These are phyloP conservation scores for Vireo altiloquus DNA, from an alignment of 2,113 vertebrate genomes.

Conservation along the genomic window DNA sequence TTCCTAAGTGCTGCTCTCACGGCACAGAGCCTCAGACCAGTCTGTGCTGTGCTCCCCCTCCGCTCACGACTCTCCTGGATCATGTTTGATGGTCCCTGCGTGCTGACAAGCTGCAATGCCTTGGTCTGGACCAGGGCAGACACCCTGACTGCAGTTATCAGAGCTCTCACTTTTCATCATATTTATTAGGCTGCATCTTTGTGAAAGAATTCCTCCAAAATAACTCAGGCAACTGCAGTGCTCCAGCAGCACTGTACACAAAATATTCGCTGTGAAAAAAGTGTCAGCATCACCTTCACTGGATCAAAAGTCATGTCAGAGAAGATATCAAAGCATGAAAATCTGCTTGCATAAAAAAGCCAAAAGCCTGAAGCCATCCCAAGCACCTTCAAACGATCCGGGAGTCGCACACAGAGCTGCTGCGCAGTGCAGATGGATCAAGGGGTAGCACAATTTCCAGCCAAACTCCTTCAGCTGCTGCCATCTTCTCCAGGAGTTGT, in stretches of 20 bases:
- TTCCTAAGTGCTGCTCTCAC: not conserved
- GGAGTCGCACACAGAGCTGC: not conserved
- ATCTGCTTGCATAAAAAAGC: conserved; percentile 48
- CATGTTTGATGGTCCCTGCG: rapidly evolving
- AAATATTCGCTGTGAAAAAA: conserved; percentile 54
- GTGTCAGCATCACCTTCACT: conserved; percentile 16
- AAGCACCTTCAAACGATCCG: not conserved
- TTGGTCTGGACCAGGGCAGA: not conserved
- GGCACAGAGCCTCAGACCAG: not conserved
- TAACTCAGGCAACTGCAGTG: not conserved
- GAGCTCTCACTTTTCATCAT: not conserved
- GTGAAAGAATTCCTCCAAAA: not conserved
- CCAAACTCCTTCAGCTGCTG: conserved; percentile 1
- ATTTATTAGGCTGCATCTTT: not conserved
- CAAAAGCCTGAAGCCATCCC: conserved; percentile 50
- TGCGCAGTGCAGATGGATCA: not conserved
- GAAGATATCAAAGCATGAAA: conserved; percentile 49
- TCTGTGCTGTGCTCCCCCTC: not conserved
- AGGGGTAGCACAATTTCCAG: not conserved
- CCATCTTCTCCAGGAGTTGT: not conserved
- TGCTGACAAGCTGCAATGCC: not conserved
- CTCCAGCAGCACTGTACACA: not conserved
- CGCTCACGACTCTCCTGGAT: not conserved
- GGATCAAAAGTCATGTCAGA: conserved; percentile 54
- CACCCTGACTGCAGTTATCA: not conserved